Conservation (phyloP, 2,797 vertebrate genomes). For the Oophaga sylvatica region DNA sequence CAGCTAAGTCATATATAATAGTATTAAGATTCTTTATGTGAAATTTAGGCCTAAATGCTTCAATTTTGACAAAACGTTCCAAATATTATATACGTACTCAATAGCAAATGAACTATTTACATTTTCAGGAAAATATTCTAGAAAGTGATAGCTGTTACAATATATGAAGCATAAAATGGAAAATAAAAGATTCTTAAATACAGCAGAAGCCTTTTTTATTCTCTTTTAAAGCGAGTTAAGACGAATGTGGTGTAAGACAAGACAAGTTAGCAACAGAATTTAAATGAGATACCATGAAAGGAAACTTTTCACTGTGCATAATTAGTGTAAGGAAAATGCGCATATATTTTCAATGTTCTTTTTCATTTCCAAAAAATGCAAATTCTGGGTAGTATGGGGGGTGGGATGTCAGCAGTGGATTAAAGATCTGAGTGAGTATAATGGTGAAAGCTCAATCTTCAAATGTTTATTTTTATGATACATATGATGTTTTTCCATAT, state of each 20-base stretch:
- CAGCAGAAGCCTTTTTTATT: constrained; percentile 47
- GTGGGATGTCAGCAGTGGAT: constrained; percentile 52
- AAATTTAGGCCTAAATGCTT: neutral
- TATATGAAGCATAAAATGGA: constrained; percentile 16
- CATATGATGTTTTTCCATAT: neutral
- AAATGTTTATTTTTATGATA: constrained; percentile 36
- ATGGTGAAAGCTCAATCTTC: neutral
- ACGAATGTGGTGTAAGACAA: constrained; percentile 62
- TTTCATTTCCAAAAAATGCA: constrained; percentile 70
- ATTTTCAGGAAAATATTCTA: constrained; percentile 19
- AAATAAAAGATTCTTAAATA: constrained; percentile 50
- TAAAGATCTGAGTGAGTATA: constrained; percentile 40
- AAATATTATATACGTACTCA: neutral
- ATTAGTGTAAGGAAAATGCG: constrained; percentile 72
- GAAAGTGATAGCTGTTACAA: neutral
- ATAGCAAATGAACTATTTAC: neutral
- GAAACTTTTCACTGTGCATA: constrained; percentile 72
- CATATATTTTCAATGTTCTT: constrained; percentile 67
- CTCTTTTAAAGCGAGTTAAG: constrained; percentile 57
- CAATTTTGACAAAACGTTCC: neutral
- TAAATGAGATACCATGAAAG: constrained; percentile 71
- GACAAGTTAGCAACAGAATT: constrained; percentile 69
- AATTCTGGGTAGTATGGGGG: constrained; percentile 63
- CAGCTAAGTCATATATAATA: neutral
- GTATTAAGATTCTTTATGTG: neutral